phyloP scores from a whole-genome alignment of 2,888 invertebrate species.

The Amblyteles armatorius region DNA sequence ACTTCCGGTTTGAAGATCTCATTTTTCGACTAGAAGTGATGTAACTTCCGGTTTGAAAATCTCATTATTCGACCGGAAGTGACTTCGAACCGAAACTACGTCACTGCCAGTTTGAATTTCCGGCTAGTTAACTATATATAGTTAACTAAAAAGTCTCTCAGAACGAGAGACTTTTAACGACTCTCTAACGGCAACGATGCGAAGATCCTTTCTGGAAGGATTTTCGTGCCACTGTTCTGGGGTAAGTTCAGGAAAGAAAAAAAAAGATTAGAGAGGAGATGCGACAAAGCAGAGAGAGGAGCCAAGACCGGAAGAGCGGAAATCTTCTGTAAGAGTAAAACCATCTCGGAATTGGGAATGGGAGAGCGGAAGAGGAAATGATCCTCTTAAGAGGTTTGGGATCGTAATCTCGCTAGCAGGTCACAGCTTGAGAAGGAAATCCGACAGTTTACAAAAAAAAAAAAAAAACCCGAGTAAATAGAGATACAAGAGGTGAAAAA shows the following conservation, averaged over 20 bases:
- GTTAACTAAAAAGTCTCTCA: too few species aligned
- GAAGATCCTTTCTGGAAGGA: neutral
- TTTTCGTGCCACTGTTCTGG: neutral
- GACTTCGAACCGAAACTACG: too few species aligned
- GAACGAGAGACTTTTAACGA: too few species aligned
- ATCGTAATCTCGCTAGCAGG: conserved; percentile 32
- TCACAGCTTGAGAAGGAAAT: conserved; percentile 30
- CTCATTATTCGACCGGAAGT: too few species aligned
- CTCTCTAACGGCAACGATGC: too few species aligned
- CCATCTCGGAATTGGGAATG: conserved; percentile 18
- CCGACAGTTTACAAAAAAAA: conserved; percentile 15
- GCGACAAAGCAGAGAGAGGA: conserved; percentile 20
- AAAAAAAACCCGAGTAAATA: neutral
- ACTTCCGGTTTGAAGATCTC: too few species aligned
- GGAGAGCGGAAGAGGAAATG: neutral
- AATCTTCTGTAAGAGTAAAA: conserved; percentile 7
- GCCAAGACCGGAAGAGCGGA: conserved; percentile 40
- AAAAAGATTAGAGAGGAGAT: conserved; percentile 2
- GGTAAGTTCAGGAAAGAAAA: neutral
- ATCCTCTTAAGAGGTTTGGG: conserved; percentile 42
- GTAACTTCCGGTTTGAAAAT: too few species aligned
- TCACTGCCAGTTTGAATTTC: too few species aligned
- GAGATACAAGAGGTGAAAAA: conserved; percentile 18
- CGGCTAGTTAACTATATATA: too few species aligned
- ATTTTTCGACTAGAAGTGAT: too few species aligned